phyloP scores from a whole-genome alignment of 2,797 vertebrate species.

The Margarornis squamiger region DNA sequence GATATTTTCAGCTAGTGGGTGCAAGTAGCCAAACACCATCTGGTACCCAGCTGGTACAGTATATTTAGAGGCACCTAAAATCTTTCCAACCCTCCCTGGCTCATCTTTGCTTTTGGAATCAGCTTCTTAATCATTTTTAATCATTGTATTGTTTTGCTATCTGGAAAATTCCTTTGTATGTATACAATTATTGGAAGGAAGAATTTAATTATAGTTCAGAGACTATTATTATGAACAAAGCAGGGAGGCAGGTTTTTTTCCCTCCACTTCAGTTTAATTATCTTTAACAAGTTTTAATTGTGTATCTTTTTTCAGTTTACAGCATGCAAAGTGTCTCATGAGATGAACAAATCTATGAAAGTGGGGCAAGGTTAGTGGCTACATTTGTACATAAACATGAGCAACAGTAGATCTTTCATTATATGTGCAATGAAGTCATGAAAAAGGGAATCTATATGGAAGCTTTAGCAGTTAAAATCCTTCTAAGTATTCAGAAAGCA shows the following conservation, averaged over 20 bases:
- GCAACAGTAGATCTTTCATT: slow-evolving; percentile 9
- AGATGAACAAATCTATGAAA: slow-evolving; percentile 55
- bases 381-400: slow-evolving; percentile 47
- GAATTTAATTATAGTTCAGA: slow-evolving; percentile 74
- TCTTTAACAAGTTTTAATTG: slow-evolving; percentile 74
- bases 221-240: slow-evolving; percentile 72
- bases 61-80: slow-evolving; percentile 67
- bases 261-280: slow-evolving; percentile 71
- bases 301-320: slow-evolving; percentile 63
- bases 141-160: slow-evolving; percentile 72
- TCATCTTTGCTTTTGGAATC: slow-evolving; percentile 68
- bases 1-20: slow-evolving; percentile 68
- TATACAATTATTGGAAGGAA: slow-evolving; percentile 74
- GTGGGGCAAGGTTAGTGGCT: slow-evolving; percentile 36
- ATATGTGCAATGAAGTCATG: neutral
- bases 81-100: slow-evolving; percentile 63
- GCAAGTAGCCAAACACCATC: slow-evolving; percentile 74
- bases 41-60: slow-evolving; percentile 72
- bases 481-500: neutral
- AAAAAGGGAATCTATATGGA: neutral
- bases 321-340: slow-evolving; percentile 34
- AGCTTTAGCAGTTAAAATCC: neutral
- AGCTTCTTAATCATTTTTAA: slow-evolving; percentile 74
- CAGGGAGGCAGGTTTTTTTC: slow-evolving; percentile 43
- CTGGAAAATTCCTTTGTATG: slow-evolving; percentile 71